These are phyloP conservation scores for Arctia plantaginis DNA, from an alignment of 2,888 invertebrate species.

Conservation along the genomic window DNA sequence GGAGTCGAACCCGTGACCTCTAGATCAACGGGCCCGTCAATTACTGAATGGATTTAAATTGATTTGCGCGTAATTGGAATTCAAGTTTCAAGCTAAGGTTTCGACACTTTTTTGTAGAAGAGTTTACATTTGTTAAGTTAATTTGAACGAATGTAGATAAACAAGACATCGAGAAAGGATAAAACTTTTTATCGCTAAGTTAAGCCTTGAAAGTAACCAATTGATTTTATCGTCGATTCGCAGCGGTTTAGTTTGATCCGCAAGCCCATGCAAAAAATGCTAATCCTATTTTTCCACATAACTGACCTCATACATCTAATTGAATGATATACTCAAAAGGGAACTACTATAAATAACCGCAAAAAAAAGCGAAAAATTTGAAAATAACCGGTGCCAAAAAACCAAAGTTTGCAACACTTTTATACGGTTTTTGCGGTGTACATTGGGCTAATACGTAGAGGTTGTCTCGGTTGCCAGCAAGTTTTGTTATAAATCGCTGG, in stretches of 20 bases:
- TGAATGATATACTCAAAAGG: constrained; percentile 18
- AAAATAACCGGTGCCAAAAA: constrained; percentile 45
- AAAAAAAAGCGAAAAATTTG: constrained; percentile 10
- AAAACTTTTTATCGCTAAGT: no score
- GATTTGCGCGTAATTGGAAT: no score
- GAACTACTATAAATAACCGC: constrained; percentile 21
- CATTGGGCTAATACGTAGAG: constrained; percentile 55
- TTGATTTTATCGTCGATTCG: no score
- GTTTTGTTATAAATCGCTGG: constrained; percentile 63
- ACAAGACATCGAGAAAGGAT: no score
- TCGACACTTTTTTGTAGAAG: no score
- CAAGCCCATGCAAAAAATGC: no score
- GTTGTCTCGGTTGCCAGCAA: constrained; percentile 62
- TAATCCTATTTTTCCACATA: neutral
- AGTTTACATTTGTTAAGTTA: no score
- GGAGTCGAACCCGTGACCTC: no score
- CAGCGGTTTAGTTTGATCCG: no score
- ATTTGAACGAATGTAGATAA: no score
- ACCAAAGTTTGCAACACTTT: constrained; percentile 51
- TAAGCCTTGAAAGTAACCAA: no score
- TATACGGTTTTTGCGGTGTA: constrained; percentile 53
- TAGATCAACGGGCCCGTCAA: neutral
- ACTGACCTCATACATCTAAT: neutral
- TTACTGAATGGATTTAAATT: neutral
- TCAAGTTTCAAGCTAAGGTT: no score